Evolutionary conservation across 2,113 vertebrate genomes (phyloP).

Genomic region (Mormyrus iriodes): DNA sequence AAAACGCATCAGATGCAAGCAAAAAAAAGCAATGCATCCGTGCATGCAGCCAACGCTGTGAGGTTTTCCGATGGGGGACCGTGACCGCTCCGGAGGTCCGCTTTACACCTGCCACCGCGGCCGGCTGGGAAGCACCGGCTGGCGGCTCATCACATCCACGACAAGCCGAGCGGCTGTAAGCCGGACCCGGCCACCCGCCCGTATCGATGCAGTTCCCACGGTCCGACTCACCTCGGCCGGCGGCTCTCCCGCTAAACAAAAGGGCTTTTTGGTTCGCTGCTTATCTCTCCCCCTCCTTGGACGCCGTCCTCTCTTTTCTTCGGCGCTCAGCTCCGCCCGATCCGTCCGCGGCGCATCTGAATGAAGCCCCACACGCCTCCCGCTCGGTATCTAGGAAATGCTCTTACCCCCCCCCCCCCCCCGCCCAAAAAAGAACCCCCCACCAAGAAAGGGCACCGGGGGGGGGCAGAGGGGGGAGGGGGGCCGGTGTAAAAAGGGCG

Average conservation of each 20-base stretch:
- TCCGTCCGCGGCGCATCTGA: slow-evolving; percentile 60
- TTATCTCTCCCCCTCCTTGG: slow-evolving; percentile 44
- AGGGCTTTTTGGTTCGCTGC: slow-evolving; percentile 31
- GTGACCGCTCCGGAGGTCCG: background rate
- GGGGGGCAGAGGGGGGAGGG: no score
- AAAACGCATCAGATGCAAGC: background rate
- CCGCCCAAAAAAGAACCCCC: slow-evolving; percentile 63
- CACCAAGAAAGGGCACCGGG: slow-evolving; percentile 44
- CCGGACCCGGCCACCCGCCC: background rate
- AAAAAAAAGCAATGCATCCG: background rate
- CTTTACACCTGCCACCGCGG: background rate
- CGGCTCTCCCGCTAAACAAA: slow-evolving; percentile 51
- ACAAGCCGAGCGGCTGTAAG: background rate
- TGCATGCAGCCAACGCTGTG: background rate
- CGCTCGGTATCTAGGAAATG: slow-evolving; percentile 55
- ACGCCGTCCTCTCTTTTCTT: slow-evolving; percentile 30
- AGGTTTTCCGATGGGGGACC: background rate
- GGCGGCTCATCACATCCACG: background rate
- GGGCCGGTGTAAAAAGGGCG: no score
- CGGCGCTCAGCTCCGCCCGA: slow-evolving; percentile 47
- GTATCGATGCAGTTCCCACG: background rate
- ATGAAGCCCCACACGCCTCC: slow-evolving; percentile 45
- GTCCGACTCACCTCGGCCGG: slow-evolving; percentile 34
- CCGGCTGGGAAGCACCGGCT: background rate
- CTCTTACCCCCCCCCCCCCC: slow-evolving; percentile 48